Conservation (phyloP, 2,113 vertebrate species). For the Varanus komodoensis region DNA sequence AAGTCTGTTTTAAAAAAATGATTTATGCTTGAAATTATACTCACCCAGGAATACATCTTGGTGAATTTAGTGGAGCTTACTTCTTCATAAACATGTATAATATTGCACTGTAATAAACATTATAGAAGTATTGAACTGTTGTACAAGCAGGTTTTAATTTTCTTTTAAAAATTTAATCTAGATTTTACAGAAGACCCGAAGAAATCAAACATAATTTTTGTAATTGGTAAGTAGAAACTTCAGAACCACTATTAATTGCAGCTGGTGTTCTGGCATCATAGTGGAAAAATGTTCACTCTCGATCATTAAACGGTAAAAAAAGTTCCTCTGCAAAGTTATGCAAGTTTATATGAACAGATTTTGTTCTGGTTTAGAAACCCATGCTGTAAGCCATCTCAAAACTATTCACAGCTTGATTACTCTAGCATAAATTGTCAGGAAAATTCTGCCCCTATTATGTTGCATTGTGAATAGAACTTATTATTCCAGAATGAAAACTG, state of each 20-base stretch:
- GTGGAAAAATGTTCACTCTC: neutral
- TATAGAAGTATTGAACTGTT: neutral
- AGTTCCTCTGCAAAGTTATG: neutral
- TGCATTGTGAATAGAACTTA: neutral
- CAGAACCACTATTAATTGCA: conserved; percentile 12
- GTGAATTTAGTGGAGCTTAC: neutral
- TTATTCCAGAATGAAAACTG: neutral
- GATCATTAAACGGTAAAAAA: neutral
- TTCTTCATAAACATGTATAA: neutral
- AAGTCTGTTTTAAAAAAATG: conserved; percentile 14
- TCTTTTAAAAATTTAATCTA: conserved; percentile 66
- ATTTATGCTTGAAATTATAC: neutral
- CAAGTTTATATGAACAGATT: neutral
- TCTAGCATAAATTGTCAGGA: neutral
- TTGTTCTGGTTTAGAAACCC: neutral
- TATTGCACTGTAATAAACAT: neutral
- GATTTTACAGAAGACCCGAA: conserved; percentile 84
- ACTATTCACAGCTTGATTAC: neutral
- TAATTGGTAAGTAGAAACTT: conserved; percentile 86
- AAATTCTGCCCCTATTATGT: neutral
- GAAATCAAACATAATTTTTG: conserved; percentile 91
- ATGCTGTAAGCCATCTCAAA: neutral
- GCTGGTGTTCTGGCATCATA: neutral
- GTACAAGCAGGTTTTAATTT: neutral
- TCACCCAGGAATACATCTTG: neutral